Conservation (phyloP, 2,797 vertebrate species). For the Ataeniobius toweri region DNA sequence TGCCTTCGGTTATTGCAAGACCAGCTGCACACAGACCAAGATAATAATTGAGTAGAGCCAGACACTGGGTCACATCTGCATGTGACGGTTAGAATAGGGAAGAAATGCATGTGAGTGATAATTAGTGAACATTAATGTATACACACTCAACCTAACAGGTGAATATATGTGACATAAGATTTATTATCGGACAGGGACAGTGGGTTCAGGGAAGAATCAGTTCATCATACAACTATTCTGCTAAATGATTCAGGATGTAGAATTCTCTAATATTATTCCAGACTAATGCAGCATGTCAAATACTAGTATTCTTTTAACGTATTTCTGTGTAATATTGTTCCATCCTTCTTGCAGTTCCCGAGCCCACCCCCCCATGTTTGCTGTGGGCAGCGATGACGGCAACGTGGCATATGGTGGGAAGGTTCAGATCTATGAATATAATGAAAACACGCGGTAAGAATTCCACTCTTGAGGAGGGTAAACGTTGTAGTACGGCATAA, state of each 20-base stretch:
- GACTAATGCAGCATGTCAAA: neutral
- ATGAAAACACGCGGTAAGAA: conserved; percentile 92
- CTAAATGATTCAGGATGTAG: neutral
- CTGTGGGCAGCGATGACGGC: conserved; percentile 95
- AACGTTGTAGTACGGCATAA: neutral
- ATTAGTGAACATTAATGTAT: no score
- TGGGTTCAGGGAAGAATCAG: no score
- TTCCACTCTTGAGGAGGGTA: neutral
- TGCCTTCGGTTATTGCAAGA: no score
- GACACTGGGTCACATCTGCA: no score
- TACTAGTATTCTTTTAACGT: neutral
- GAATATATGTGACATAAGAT: no score
- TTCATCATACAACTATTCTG: neutral
- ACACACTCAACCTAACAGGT: no score
- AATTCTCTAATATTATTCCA: neutral
- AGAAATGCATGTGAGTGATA: no score
- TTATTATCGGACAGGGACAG: no score
- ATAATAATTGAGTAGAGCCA: no score
- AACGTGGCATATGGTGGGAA: conserved; percentile 92
- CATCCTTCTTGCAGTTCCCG: conserved; percentile 83
- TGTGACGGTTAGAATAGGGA: no score
- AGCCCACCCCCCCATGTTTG: conserved; percentile 95
- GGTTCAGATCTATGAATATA: conserved; percentile 98
- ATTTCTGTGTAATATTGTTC: neutral
- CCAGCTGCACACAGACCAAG: no score